phyloP scores from a whole-genome alignment of 2,113 vertebrate genomes.

The Vulpes ferrilata region DNA sequence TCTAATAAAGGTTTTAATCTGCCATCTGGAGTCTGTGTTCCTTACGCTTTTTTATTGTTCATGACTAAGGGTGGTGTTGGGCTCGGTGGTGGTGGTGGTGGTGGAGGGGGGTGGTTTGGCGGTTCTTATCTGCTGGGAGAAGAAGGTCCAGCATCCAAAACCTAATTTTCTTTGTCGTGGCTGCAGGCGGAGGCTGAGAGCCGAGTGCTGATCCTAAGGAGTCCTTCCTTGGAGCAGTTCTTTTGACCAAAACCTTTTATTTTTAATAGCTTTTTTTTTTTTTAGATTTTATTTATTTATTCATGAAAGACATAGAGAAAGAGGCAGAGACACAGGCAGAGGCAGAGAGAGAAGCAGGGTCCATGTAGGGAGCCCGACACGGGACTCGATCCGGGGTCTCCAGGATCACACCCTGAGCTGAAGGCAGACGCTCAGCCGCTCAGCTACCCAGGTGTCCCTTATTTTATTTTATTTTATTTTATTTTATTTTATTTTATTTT shows the following conservation, averaged over 20 bases:
- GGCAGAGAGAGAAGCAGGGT: too few relatives aligned
- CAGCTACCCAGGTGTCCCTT: too few relatives aligned
- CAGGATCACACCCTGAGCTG: too few relatives aligned
- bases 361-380: too few relatives aligned
- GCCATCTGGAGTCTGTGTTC: slow-evolving; percentile 63
- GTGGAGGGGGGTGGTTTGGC: neutral
- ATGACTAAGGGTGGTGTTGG: neutral
- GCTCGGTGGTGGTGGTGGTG: neutral
- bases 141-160: neutral
- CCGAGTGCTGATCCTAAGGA: neutral
- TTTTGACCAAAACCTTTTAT: neutral
- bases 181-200: neutral
- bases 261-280: neutral
- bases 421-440: too few relatives aligned
- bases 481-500: neutral
- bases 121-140: neutral
- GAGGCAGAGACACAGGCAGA: too few relatives aligned
- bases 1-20: slow-evolving; percentile 65
- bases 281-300: too few relatives aligned
- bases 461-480: too few relatives aligned
- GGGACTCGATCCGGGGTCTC: too few relatives aligned
- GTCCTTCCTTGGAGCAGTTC: neutral
- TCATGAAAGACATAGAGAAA: too few relatives aligned
- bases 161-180: neutral
- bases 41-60: slow-evolving; percentile 49